Conservation (phyloP, 2,113 vertebrate genomes). For the Alosa alosa region DNA sequence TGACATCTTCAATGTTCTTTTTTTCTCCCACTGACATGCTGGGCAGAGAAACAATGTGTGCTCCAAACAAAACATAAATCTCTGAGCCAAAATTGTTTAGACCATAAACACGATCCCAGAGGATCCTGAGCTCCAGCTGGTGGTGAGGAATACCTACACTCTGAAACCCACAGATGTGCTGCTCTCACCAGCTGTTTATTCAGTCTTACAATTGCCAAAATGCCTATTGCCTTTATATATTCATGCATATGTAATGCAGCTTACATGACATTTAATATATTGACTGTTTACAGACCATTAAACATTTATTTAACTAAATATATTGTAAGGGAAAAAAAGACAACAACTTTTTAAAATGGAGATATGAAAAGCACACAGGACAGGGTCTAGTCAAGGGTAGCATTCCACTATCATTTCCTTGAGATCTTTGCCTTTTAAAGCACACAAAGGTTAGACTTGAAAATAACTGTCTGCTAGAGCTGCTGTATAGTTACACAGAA, state of each 20-base stretch:
- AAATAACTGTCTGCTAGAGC: not conserved
- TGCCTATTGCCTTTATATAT: constrained; percentile 38
- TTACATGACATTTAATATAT: constrained; percentile 22
- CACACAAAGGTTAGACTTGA: not conserved
- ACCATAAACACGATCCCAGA: not conserved
- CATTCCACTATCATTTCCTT: constrained; percentile 31
- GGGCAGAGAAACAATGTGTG: not conserved
- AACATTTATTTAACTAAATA: not conserved
- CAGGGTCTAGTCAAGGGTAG: constrained; percentile 26
- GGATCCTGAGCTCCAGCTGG: not conserved
- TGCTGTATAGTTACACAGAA: not conserved
- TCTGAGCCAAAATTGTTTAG: not conserved
- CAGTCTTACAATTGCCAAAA: constrained; percentile 38
- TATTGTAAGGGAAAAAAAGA: not conserved
- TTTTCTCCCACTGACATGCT: not conserved
- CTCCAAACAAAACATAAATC: not conserved
- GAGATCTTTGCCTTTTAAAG: constrained; percentile 17
- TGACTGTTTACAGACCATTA: constrained; percentile 26
- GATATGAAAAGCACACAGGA: constrained; percentile 29
- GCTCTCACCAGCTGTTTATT: constrained; percentile 19
- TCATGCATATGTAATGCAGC: constrained; percentile 20
- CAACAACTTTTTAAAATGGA: not conserved
- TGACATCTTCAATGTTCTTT: not conserved
- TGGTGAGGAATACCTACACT: constrained; percentile 19
- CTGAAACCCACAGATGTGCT: constrained; percentile 4